Base-by-base conservation (phyloP, 2,797 vertebrate genomes). In the Crax fasciolata region DNA sequence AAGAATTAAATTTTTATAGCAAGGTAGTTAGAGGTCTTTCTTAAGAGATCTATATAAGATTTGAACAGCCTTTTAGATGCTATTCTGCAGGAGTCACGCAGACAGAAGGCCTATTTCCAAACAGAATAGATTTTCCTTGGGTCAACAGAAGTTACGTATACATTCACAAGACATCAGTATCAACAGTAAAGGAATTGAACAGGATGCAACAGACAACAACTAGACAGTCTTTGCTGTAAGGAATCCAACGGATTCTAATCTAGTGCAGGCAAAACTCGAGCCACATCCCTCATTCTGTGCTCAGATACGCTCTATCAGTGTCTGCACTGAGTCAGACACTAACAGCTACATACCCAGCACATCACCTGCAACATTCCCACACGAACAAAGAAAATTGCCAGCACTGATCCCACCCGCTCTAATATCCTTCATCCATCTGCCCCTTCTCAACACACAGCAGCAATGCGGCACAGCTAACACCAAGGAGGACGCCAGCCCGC, bases 221-320 rank as follows among this genome's bases (percentile, higher is more conserved):
- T 1, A 9, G n/a, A 21, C 6, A 8, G 25, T 8, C 39, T 72
- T 57, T 55, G 30, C 51, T 35, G 28, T n/a, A 44, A 48, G 62
- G 28, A 54, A 12, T 3, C 44, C 5, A 35, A 35, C 8, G 35
- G 35, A 35, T 35, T 35, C 35, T 35, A 35, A 35, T 35, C 35
- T 35, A 24, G 10, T 0, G 6, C 68, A 57, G 39, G 27, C 43
- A 39, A 18, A 66, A 44, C 23, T 30, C 9, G 0, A 13, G 1
- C 1, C 79, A 15, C 63, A 16, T 7, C 54, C 48, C 20, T 7
- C 44, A 7, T 0, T 46, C 32, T 18, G 13, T 3, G 18, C 15
- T n/a, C 43, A 30, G 10, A 24, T 4, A 6, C 0, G 21, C 27
- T 3, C 1, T 3, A 24, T 21, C 21, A 71, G 38, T 7, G 12